phyloP scores from a whole-genome alignment of 2,113 vertebrate species.

The Mola mola region DNA sequence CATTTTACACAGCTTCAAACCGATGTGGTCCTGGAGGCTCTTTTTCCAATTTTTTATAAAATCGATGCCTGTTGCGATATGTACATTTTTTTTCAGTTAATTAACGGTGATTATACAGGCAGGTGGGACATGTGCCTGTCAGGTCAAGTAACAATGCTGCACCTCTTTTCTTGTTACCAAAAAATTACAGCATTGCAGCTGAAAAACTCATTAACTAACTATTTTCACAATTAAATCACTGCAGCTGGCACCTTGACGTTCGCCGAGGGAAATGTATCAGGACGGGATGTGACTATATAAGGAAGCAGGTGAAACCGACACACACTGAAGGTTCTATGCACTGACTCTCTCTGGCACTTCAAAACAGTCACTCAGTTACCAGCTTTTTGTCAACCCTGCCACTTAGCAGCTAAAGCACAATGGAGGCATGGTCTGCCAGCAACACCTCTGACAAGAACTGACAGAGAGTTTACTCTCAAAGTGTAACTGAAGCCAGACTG shows the following conservation, averaged over 20 bases:
- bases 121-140: too few relatives aligned
- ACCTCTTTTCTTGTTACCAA: too few relatives aligned
- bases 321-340: background rate
- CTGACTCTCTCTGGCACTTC: background rate
- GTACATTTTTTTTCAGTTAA: too few relatives aligned
- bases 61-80: too few relatives aligned
- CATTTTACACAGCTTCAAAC: too few relatives aligned
- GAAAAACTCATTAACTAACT: background rate
- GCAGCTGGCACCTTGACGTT: background rate
- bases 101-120: too few relatives aligned
- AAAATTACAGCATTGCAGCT: too few relatives aligned
- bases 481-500: background rate
- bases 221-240: background rate
- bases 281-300: background rate
- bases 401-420: slow-evolving; percentile 6
- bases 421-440: slow-evolving; percentile 12
- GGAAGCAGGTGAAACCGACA: background rate
- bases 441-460: background rate
- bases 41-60: too few relatives aligned
- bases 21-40: too few relatives aligned
- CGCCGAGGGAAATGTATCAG: background rate
- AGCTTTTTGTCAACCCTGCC: background rate
- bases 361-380: slow-evolving; percentile 15
- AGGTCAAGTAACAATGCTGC: too few relatives aligned
- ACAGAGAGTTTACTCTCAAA: slow-evolving; percentile 12